Percentiles rank a stretch among this genome's conserved stretches.
Evolutionary conservation across 2,888 invertebrate genomes (phyloP).

Genomic region (Leptopilina myrica): DNA sequence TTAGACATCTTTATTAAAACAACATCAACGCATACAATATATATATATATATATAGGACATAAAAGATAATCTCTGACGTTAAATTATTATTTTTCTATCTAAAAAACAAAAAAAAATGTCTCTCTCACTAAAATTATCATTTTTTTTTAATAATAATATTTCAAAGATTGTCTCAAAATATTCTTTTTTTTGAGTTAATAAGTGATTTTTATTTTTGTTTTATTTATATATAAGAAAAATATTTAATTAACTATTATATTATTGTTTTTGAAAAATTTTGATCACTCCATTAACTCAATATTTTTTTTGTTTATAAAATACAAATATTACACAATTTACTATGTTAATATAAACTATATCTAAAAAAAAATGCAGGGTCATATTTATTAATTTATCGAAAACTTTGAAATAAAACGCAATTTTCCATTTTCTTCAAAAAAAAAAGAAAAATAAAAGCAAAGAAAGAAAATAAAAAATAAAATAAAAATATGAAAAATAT

Average conservation of each 20-base stretch:
- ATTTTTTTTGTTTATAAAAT: too few species aligned
- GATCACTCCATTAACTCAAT: too few species aligned
- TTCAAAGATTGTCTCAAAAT: not conserved
- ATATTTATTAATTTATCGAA: too few species aligned
- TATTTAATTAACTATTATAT: not conserved
- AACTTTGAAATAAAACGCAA: too few species aligned
- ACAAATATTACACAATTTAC: too few species aligned
- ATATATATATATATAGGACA: not conserved
- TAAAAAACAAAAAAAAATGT: not conserved
- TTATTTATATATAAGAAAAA: not conserved
- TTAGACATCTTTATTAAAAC: slow-evolving; percentile 36
- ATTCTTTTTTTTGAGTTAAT: slow-evolving; percentile 1
- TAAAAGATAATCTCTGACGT: slow-evolving; percentile 15
- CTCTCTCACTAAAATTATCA: not conserved
- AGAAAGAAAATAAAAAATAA: too few species aligned
- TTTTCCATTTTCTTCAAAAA: too few species aligned
- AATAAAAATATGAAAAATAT: too few species aligned
- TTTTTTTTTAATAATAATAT: not conserved
- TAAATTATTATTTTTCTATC: not conserved
- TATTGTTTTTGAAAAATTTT: too few species aligned
- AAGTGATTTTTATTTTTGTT: not conserved
- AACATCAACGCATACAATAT: slow-evolving; percentile 3
- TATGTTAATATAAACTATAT: too few species aligned
- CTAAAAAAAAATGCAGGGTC: too few species aligned
- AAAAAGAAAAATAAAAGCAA: too few species aligned